A percentile compares a stretch with the other conserved stretches of the same genome.
Evolutionary conservation across 2,888 invertebrate species (phyloP).

Genomic region (Drosophila atroscutellata): DNA sequence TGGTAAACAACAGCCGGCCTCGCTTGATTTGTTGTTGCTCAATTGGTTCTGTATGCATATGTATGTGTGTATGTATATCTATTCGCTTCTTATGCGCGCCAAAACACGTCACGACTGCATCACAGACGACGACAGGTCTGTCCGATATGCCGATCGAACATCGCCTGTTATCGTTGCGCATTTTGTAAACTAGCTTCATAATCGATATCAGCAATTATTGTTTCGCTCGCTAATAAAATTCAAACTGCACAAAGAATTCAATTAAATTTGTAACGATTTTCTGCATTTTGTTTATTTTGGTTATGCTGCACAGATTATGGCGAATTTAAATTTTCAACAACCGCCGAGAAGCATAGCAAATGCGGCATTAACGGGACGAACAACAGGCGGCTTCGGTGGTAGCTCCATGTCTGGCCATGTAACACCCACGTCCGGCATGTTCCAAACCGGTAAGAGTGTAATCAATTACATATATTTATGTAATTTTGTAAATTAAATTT

Average conservation of each 20-base stretch:
- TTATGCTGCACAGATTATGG: constrained; percentile 90
- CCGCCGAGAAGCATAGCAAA: constrained; percentile 95
- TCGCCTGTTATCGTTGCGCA: constrained; percentile 5
- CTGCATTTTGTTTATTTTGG: background rate
- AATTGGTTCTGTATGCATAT: constrained; percentile 23
- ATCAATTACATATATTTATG: background rate
- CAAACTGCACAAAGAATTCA: constrained; percentile 2
- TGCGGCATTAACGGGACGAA: constrained; percentile 88
- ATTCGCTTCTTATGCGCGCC: constrained; percentile 39
- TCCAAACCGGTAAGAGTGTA: constrained; percentile 85
- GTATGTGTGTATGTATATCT: constrained; percentile 1
- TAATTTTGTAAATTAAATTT: background rate
- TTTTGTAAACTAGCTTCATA: constrained; percentile 2
- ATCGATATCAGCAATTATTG: constrained; percentile 29
- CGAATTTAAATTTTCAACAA: constrained; percentile 96
- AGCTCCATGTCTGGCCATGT: constrained; percentile 91
- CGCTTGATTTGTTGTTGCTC: constrained; percentile 32
- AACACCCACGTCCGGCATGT: constrained; percentile 89
- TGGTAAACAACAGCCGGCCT: constrained; percentile 51
- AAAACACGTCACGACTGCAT: constrained; percentile 37
- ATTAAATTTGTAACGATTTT: constrained; percentile 1
- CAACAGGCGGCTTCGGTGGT: constrained; percentile 88
- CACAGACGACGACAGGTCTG: constrained; percentile 6
- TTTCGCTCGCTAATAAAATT: constrained; percentile 7
- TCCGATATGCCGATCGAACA: constrained; percentile 21